Conservation (phyloP, 2,888 invertebrate species). For the Tiliacea aurago region DNA sequence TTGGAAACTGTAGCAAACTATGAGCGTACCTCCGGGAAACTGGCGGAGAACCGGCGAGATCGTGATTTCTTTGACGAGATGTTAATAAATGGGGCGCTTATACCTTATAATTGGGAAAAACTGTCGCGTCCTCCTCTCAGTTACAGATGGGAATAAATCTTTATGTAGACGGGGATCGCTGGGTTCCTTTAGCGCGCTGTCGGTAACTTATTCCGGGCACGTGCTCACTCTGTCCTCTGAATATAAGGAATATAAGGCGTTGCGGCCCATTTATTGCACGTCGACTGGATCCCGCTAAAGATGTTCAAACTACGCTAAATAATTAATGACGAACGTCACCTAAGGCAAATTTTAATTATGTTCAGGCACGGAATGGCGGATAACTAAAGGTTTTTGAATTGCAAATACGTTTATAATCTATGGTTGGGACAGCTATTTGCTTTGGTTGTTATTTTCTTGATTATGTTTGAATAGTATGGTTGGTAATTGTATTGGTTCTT, state of each 20-base stretch:
- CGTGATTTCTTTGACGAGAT: slow-evolving; percentile 87
- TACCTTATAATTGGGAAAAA: slow-evolving; percentile 90
- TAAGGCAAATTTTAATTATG: slow-evolving; percentile 85
- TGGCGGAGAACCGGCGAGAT: slow-evolving; percentile 67
- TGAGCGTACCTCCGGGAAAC: slow-evolving; percentile 48
- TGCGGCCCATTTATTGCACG: slow-evolving; percentile 87
- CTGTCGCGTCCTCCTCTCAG: slow-evolving; percentile 89
- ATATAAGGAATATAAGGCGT: slow-evolving; percentile 87
- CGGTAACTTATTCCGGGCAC: slow-evolving; percentile 86
- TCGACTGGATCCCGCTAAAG: slow-evolving; percentile 78
- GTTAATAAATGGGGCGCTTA: slow-evolving; percentile 89
- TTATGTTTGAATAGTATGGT: slow-evolving; percentile 37
- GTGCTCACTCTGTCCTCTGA: slow-evolving; percentile 87
- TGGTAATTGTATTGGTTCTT: slow-evolving; percentile 3
- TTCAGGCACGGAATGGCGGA: slow-evolving; percentile 66
- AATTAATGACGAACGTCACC: slow-evolving; percentile 84
- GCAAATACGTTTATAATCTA: slow-evolving; percentile 61
- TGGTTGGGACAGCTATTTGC: slow-evolving; percentile 46
- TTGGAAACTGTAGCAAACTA: slow-evolving; percentile 62
- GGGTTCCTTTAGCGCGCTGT: slow-evolving; percentile 70
- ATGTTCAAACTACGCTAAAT: slow-evolving; percentile 85
- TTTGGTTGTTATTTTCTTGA: slow-evolving; percentile 42
- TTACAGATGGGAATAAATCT: slow-evolving; percentile 90
- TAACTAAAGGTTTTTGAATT: slow-evolving; percentile 66
- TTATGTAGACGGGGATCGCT: slow-evolving; percentile 87